Evolutionary conservation across 1,140 invertebrate species (phyloP), one percentile per base, ranked within the genome.

Genomic region (Propsilocerus akamusi): DNA sequence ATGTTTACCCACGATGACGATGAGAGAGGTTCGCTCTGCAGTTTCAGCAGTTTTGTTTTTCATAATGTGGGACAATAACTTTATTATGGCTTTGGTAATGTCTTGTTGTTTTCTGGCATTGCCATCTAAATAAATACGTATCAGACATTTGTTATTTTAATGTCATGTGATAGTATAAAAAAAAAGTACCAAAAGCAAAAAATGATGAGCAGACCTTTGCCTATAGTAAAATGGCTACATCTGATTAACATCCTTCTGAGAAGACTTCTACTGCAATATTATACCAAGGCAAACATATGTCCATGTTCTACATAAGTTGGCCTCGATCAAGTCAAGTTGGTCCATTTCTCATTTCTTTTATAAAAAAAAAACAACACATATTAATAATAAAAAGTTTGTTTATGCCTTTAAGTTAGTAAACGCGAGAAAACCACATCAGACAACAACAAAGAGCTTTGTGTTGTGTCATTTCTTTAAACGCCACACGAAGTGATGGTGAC

Each of bases 241-340:
- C 22, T 41, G 8, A 8, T 6, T 41, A 7, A 8, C 22, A 10
- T 41, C 34, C 34, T 41, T 41, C 34, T 41, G 8, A 20, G 34
- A 41, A 41, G 34, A 41, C 7, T 41, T 41, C 17, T 17, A 17
- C 34, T 41, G 11, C 7, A 30, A 30, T 30, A 30, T 30, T n/a
- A 30, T 7, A 3, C 6, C 10, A 3, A 12, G 11, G 7, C 7
- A 30, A 12, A n/a, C 28, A 30, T 41, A 20, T 41, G 34, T 20
- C 34, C 34, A 41, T 41, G 34, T 41, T 41, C 34, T 41, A 41
- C 34, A 20, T 30, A 30, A 30, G 32, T 41, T 41, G 34, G 22
- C 34, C 34, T 41, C 34, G 34, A 20, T 41, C 14, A 41, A 17
- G 22, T 41, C 22, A 17, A 17, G n/a, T n/a, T n/a, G n/a, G n/a